Conservation (phyloP, 2,113 vertebrate species). For the Mormoops blainvillei region DNA sequence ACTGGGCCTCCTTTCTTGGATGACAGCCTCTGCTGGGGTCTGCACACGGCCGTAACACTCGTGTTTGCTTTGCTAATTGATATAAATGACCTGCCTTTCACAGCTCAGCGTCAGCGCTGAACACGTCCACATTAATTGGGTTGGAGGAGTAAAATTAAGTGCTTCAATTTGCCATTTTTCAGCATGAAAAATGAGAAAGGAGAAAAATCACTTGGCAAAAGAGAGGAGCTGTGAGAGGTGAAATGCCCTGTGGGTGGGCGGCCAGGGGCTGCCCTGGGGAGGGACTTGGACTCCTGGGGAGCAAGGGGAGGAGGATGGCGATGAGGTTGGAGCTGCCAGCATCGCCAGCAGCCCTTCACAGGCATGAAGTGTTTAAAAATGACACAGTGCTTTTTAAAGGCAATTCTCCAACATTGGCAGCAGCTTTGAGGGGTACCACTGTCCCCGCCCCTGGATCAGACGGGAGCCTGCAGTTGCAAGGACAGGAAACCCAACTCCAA, state of each 20-base stretch:
- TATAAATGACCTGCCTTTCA: constrained; percentile 56
- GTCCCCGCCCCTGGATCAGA: not conserved
- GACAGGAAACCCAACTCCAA: not conserved
- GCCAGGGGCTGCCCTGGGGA: not conserved
- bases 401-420: not conserved
- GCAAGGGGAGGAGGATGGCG: accelerated
- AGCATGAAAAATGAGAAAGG: constrained; percentile 61
- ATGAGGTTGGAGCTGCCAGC: not conserved
- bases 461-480: not conserved
- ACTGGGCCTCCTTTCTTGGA: accelerated
- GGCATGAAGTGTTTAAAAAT: not conserved
- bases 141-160: constrained; percentile 66
- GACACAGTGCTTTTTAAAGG: not conserved
- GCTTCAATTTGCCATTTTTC: constrained; percentile 63
- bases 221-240: not conserved
- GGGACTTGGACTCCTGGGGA: not conserved
- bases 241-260: not conserved
- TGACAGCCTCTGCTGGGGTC: not conserved
- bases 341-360: not conserved
- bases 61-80: constrained; percentile 63
- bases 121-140: constrained; percentile 43
- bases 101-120: not conserved
- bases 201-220: constrained; percentile 7
- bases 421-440: not conserved
- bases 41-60: not conserved